Base-by-base conservation (phyloP, 2,797 vertebrate genomes). In the Crax fasciolata region DNA sequence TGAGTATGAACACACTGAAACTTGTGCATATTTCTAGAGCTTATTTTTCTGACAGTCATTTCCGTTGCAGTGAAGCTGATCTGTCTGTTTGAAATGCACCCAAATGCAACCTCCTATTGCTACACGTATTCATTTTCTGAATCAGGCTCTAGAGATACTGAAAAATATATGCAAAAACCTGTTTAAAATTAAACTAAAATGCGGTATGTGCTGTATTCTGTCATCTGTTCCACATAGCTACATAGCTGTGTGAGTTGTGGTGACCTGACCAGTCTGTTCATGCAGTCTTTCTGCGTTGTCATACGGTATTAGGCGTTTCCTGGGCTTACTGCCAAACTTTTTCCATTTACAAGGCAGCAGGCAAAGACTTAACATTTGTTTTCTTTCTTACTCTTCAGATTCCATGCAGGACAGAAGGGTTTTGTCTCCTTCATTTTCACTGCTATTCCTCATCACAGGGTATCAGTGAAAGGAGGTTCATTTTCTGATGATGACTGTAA, bases 261-360 rank as follows among this genome's bases (percentile, higher is more conserved):
- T 94, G 93, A 61, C 71, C 94, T 82, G 80, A 65, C 41, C 48
- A 51, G 32, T 84, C 74, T 93, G 87, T 81, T 92, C 73, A 10
- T 63, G 71, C 63, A 63, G n/a, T 39, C 66, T 95, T 96, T 96
- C 89, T 94, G 92, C 61, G 35, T 73, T 94, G 66, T 92, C 94
- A 54, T 63, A 84, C 84, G 94, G 91, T 91, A 54, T 86, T 55
- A 92, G 90, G 67, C 52, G 55, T 90, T 95, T 39, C 24, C 93
- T 90, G 72, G 93, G 95, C 94, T 96, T 81, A 71, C 81, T 87
- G 93, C 96, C 84, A 94, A 61, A 21, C 59, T 90, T 87, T 57
- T 91, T 83, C 92, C 96, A 90, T 95, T 97, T 87, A 95, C 88
- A 78, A 94, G 93, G 95, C 83, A 97, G 61, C 76, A 94, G 62